phyloP scores from a whole-genome alignment of 2,888 invertebrate genomes.

The Hermaeophaga mercurialis region DNA sequence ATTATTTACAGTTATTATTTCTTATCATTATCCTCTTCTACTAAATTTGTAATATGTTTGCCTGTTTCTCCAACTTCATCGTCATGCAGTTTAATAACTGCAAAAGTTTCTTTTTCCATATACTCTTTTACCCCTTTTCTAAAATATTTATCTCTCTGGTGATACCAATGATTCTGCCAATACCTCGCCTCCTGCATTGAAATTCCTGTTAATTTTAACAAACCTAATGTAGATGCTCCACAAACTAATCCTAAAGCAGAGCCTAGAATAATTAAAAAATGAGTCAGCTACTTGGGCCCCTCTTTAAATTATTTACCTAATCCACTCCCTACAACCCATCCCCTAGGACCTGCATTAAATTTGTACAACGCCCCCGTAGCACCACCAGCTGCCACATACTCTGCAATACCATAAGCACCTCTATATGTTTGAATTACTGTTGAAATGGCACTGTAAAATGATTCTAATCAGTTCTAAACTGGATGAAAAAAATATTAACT shows the following conservation, averaged over 20 bases:
- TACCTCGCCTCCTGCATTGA: constrained; percentile 69
- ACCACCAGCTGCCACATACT: constrained; percentile 70
- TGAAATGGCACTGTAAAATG: constrained; percentile 63
- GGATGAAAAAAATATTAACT: too few species aligned
- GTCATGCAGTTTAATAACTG: constrained; percentile 44
- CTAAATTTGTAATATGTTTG: constrained; percentile 43
- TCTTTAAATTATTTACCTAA: constrained; percentile 65
- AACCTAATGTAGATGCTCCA: constrained; percentile 61
- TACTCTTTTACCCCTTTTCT: constrained; percentile 47
- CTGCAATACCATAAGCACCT: constrained; percentile 68
- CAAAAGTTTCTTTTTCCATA: constrained; percentile 47
- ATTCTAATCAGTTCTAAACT: too few species aligned
- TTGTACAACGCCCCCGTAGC: constrained; percentile 72
- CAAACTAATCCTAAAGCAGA: constrained; percentile 65
- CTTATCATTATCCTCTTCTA: constrained; percentile 25
- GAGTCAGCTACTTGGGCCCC: neutral
- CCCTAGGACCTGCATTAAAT: constrained; percentile 70
- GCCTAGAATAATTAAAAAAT: constrained; percentile 56
- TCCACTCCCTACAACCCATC: constrained; percentile 68
- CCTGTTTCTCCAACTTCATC: constrained; percentile 41
- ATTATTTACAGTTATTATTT: constrained; percentile 16
- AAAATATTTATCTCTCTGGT: constrained; percentile 52
- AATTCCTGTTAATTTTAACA: constrained; percentile 65
- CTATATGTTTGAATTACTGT: constrained; percentile 70
- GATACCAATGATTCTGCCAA: constrained; percentile 63